Evolutionary conservation across 2,797 vertebrate species (phyloP).

Genomic region (Apogon hyalosoma): DNA sequence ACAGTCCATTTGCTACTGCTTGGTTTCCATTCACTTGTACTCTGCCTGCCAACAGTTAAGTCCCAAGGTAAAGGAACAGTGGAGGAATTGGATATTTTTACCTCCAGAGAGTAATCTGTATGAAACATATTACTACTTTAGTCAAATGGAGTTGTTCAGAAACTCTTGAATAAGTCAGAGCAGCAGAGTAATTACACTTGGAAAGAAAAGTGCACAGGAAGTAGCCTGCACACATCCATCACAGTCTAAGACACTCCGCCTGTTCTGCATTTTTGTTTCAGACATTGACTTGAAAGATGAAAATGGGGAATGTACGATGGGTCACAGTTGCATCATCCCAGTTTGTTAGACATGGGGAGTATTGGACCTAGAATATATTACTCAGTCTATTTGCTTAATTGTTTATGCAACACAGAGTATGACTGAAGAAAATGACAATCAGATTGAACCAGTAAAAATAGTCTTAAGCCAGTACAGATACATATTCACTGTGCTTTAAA

Average conservation of each 20-base stretch:
- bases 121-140: constrained; percentile 43
- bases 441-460: too few species aligned
- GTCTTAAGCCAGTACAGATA: too few species aligned
- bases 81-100: constrained; percentile 17
- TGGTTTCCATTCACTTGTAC: constrained; percentile 14
- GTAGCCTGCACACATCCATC: constrained; percentile 72
- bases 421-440: too few species aligned
- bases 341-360: constrained; percentile 54
- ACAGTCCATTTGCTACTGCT: not conserved
- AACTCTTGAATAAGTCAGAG: constrained; percentile 71
- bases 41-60: constrained; percentile 1
- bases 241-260: constrained; percentile 54
- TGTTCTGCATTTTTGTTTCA: constrained; percentile 57
- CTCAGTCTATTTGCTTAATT: constrained; percentile 8
- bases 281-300: constrained; percentile 59
- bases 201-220: constrained; percentile 52
- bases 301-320: constrained; percentile 43
- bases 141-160: constrained; percentile 60
- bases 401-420: too few species aligned
- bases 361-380: constrained; percentile 41
- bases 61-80: constrained; percentile 23
- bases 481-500: too few species aligned
- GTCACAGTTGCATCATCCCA: constrained; percentile 35
- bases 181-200: constrained; percentile 68
- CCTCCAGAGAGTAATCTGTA: constrained; percentile 36